Evolutionary conservation across 1,140 invertebrate species (phyloP).

Genomic region (Bombus breviceps): DNA sequence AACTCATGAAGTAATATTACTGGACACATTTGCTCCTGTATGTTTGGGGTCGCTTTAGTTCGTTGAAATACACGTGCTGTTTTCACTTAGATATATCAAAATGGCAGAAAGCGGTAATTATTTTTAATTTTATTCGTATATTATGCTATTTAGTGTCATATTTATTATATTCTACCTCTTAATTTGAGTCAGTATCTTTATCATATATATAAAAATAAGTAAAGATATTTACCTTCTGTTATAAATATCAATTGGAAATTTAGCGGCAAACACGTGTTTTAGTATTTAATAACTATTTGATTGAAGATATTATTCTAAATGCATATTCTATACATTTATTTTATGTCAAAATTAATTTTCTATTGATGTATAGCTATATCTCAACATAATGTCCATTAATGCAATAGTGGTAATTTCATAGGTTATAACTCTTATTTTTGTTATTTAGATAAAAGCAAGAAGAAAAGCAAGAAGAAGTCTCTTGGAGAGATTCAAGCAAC

Average conservation of each 20-base stretch:
- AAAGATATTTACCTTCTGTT: constrained; percentile 17
- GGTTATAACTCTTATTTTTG: constrained; percentile 42
- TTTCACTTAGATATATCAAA: constrained; percentile 43
- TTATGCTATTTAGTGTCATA: constrained; percentile 24
- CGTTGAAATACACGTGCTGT: constrained; percentile 59
- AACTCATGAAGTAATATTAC: neutral
- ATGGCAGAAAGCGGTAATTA: constrained; percentile 79
- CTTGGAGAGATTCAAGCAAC: constrained; percentile 88
- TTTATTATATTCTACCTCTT: neutral
- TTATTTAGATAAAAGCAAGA: constrained; percentile 78
- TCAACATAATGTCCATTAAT: neutral
- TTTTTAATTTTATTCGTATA: constrained; percentile 26
- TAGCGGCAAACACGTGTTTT: constrained; percentile 51
- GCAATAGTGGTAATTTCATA: neutral
- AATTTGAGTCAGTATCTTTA: neutral
- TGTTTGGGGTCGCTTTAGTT: constrained; percentile 14
- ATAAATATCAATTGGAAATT: neutral
- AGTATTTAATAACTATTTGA: neutral
- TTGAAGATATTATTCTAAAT: constrained; percentile 32
- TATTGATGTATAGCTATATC: neutral
- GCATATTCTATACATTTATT: neutral
- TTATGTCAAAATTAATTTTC: neutral
- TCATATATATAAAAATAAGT: neutral
- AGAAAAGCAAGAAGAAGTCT: constrained; percentile 88
- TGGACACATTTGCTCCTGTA: neutral